Evolutionary conservation across 1,140 invertebrate genomes (phyloP), one percentile per base, ranked within the genome.

Genomic region (Diabrotica undecimpunctata): DNA sequence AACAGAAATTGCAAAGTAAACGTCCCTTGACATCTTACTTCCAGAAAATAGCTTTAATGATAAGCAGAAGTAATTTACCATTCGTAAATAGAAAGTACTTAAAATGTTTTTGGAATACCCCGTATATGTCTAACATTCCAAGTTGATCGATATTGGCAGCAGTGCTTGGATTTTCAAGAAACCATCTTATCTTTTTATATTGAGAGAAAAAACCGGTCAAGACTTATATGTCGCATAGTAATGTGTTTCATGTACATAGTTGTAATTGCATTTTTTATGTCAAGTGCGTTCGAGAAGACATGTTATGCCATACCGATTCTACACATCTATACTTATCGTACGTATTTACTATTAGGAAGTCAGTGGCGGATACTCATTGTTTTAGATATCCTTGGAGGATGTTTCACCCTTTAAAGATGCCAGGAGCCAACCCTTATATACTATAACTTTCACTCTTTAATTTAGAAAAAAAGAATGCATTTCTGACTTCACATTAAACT

Each of bases 151-250:
- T 46, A 46, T 46, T 8, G n/a, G 41, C 41, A 46, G 41, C 41
- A 46, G 41, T 46, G 41, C n/a, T 46, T 3, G n/a, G 41, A n/a
- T 46, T 46, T 46, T 46, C 41, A 46, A 46, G 41, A 46, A 46
- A 46, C 41, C 41, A 46, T 46, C 41, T 46, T n/a, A 46, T 46
- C 41, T 46, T 46, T 46, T 10, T 46, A 46, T 46, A n/a, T 46
- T 10, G n/a, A 46, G 41, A 0, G 25, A 46, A 46, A 46, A 46
- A 46, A 46, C 41, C n/a, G 41, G 41, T 46, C 41, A 46, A 46
- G 41, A 46, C 41, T 46, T 46, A 46, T 46, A 46, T 46, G 41
- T 46, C 41, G 41, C 41, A 46, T 46, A 46, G 41, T n/a, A 46
- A 46, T 46, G 41, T 46, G 41, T 46, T 46, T 46, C 41, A 46